Percentiles rank a stretch among this genome's conserved stretches.
phyloP scores from a whole-genome alignment of 2,888 invertebrate species.

The Cheilosia grossa region DNA sequence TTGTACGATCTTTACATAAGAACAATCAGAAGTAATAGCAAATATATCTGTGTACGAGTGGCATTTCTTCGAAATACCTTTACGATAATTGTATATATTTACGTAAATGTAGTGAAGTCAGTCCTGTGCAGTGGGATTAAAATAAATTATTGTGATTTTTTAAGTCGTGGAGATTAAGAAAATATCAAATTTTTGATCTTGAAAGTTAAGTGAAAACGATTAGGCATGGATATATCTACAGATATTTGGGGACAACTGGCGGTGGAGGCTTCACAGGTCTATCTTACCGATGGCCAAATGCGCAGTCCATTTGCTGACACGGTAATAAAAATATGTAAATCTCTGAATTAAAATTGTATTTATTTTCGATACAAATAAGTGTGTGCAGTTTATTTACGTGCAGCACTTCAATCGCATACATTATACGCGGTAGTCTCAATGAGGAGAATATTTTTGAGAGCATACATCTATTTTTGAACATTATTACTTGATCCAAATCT shows the following conservation, averaged over 20 bases:
- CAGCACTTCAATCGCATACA: background rate
- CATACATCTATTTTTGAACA: too few species aligned
- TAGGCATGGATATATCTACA: slow-evolving; percentile 87
- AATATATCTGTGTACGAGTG: slow-evolving; percentile 11
- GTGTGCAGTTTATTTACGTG: slow-evolving; percentile 5
- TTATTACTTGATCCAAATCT: too few species aligned
- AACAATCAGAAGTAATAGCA: slow-evolving; percentile 60
- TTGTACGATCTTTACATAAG: slow-evolving; percentile 69
- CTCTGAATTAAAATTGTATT: background rate
- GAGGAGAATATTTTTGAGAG: too few species aligned
- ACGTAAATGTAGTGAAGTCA: slow-evolving; percentile 34
- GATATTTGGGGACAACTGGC: slow-evolving; percentile 96
- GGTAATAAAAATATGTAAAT: slow-evolving; percentile 85
- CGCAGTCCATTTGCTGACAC: slow-evolving; percentile 93
- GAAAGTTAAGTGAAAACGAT: slow-evolving; percentile 55
- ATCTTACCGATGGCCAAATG: slow-evolving; percentile 91
- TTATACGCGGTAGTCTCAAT: too few species aligned
- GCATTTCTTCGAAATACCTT: background rate
- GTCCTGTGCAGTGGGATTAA: background rate
- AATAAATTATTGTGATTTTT: background rate
- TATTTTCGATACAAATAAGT: slow-evolving; percentile 3
- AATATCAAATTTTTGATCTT: slow-evolving; percentile 2
- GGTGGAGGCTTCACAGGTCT: slow-evolving; percentile 93
- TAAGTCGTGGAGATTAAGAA: background rate
- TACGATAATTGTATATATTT: slow-evolving; percentile 16